Base-by-base conservation (phyloP, 2,888 invertebrate species). In the Papilio gigon region DNA sequence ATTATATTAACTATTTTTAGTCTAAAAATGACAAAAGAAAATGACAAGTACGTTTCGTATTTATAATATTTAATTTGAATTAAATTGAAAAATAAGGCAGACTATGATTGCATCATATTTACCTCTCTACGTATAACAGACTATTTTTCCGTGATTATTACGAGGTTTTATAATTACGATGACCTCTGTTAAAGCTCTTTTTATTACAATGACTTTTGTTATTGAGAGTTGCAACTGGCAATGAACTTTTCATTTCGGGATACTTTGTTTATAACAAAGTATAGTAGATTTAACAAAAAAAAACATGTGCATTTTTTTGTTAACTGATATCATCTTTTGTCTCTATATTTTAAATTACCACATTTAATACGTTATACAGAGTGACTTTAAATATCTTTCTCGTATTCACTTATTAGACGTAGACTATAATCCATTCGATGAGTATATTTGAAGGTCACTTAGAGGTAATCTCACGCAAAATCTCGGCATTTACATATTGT, bases 231-330 rank as follows among this genome's bases (percentile, higher is more conserved):
- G 30, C 5, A 60, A 30, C 12, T 60, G 68, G 40, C 68, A 68
- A 53, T 68, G 68, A 65, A 59, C 59, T 68, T 68, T 60, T 35
- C 9, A 40, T 42, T 65, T 53, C 37, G 12, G 20, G n/a, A 11
- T 37, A 60, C 12, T 14, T 14, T 37, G n/a, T n/a, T n/a, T n/a
- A n/a, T n/a, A n/a, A n/a, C n/a, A n/a, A n/a, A n/a, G n/a, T n/a
- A n/a, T n/a, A n/a, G n/a, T n/a, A n/a, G n/a, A n/a, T n/a, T n/a
- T n/a, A n/a, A n/a, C n/a, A n/a, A n/a, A n/a, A n/a, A n/a, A n/a
- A 68, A 59, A 47, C 27, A 68, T 50, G 37, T 63, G 63, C n/a
- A 22, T 0, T 40, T 30, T 30, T 12, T 12, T 60, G 12, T 59
- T 59, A 37, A n/a, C n/a, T n/a, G n/a, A 35, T 35, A 35, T 35